phyloP scores from a whole-genome alignment of 2,797 vertebrate genomes.

The Microctenopoma steveboyesi region DNA sequence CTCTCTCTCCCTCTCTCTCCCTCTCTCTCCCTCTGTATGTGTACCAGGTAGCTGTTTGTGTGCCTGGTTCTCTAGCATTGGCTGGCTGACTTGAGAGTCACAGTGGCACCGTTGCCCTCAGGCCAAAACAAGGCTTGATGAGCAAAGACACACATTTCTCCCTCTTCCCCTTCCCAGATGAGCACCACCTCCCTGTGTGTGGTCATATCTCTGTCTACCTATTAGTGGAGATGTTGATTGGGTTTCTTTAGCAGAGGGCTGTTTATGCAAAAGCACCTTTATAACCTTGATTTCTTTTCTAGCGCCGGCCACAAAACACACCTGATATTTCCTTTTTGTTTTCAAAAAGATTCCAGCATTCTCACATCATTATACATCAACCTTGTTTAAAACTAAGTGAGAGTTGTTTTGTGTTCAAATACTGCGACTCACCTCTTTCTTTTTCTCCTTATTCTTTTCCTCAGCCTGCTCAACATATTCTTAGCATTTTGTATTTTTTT shows the following conservation, averaged over 20 bases:
- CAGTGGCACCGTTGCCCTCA: constrained; percentile 73
- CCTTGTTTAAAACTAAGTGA: constrained; percentile 8
- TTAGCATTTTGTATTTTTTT: too few relatives aligned
- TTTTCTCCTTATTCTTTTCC: not conserved
- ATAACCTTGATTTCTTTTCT: constrained; percentile 11
- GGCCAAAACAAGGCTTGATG: constrained; percentile 81
- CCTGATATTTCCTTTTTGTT: constrained; percentile 23
- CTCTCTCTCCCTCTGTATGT: not conserved
- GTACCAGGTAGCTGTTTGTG: constrained; percentile 61
- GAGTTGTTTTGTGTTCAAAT: constrained; percentile 22
- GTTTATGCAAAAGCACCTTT: constrained; percentile 39
- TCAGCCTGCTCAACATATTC: not conserved
- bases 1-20: constrained; percentile 1
- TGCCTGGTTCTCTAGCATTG: constrained; percentile 62
- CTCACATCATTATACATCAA: not conserved
- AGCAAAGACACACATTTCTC: constrained; percentile 61
- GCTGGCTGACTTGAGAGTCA: constrained; percentile 70
- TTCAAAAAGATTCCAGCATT: not conserved
- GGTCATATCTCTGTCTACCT: constrained; percentile 38
- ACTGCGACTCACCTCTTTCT: constrained; percentile 22
- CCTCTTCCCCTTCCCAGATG: constrained; percentile 47
- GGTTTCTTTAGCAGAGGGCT: constrained; percentile 16
- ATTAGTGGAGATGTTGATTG: constrained; percentile 36
- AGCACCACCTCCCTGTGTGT: constrained; percentile 31
- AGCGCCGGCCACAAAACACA: constrained; percentile 25